Evolutionary conservation across 2,113 vertebrate species (phyloP).

Genomic region (Ptilonorhynchus violaceus): DNA sequence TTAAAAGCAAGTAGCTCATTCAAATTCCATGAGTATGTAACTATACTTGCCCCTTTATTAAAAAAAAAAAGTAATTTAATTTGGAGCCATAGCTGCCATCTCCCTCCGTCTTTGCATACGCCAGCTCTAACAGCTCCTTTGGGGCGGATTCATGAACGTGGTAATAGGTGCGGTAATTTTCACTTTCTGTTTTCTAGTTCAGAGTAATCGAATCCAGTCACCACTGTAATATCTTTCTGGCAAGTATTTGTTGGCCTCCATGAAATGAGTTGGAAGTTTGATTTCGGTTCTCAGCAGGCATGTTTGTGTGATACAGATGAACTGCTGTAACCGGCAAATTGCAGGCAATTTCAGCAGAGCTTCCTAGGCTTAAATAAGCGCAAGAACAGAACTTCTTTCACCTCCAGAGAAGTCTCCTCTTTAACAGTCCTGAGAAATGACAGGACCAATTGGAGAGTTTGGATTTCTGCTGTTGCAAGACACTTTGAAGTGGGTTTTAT

Average conservation of each 20-base stretch:
- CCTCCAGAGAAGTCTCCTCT: not conserved
- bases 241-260: conserved; percentile 4
- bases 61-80: not conserved
- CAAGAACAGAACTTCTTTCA: not conserved
- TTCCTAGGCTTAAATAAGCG: not conserved
- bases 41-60: not conserved
- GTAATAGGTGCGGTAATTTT: conserved; percentile 28
- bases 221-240: not conserved
- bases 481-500: not conserved
- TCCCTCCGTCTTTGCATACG: not conserved
- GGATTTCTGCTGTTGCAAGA: not conserved
- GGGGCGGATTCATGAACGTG: not conserved
- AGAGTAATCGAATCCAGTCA: conserved; percentile 37
- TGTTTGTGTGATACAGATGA: not conserved
- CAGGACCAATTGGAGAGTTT: not conserved
- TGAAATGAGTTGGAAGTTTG: conserved; percentile 33
- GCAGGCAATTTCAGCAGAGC: conserved; percentile 29
- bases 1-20: not conserved
- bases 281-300: conserved; percentile 38
- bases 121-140: not conserved
- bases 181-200: conserved; percentile 34
- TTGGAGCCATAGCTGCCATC: not conserved
- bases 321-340: conserved; percentile 10
- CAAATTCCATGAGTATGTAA: not conserved
- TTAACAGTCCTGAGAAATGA: not conserved